Percentiles rank a stretch among this genome's conserved stretches.
phyloP scores from a whole-genome alignment of 2,113 vertebrate genomes.

The Petrocephalus microphthalmus region DNA sequence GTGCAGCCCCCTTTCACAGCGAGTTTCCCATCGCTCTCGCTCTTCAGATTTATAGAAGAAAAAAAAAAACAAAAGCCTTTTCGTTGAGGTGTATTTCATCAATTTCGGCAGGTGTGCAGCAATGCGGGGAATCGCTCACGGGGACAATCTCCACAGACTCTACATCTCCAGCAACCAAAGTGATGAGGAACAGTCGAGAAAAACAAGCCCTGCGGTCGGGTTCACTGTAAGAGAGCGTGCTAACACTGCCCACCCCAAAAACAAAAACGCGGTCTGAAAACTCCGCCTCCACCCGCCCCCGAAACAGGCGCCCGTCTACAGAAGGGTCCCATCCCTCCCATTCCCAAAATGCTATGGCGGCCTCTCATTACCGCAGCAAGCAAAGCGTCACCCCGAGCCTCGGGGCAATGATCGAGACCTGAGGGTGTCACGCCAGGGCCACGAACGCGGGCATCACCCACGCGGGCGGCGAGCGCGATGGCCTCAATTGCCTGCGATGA shows the following conservation, averaged over 20 bases:
- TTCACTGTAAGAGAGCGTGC: no score
- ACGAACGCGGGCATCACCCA: neutral
- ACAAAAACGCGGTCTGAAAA: neutral
- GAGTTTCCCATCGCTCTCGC: neutral
- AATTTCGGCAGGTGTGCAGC: neutral
- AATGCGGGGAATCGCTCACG: no score
- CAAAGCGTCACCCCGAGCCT: neutral
- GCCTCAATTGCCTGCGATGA: neutral
- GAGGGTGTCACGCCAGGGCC: neutral
- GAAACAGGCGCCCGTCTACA: neutral
- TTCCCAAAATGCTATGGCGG: neutral
- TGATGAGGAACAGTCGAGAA: neutral
- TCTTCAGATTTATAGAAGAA: neutral
- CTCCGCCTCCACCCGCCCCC: neutral
- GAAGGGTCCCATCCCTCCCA: neutral
- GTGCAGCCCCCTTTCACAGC: slow-evolving; percentile 29
- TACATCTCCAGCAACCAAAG: neutral
- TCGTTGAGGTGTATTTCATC: neutral
- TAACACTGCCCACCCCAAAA: neutral
- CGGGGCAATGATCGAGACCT: neutral
- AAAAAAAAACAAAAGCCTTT: neutral
- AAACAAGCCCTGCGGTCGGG: neutral
- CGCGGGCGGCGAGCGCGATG: neutral
- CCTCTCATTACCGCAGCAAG: neutral
- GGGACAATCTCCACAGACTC: neutral